Conservation (phyloP, 2,888 invertebrate genomes). For the Pseudanteris insignis region DNA sequence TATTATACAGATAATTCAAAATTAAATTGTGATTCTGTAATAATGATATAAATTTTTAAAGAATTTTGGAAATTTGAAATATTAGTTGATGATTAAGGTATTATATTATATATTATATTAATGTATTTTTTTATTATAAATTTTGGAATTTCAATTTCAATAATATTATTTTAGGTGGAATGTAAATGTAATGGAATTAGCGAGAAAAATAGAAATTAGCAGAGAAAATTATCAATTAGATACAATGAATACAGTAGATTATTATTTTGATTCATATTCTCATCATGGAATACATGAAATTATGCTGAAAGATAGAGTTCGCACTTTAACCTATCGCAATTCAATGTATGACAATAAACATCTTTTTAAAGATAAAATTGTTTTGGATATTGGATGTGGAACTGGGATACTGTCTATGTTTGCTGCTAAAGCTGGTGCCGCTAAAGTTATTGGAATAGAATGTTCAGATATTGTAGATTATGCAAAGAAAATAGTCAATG, state of each 20-base stretch:
- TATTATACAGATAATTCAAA: too few relatives aligned
- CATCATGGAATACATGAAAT: conserved; percentile 99
- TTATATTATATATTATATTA: too few relatives aligned
- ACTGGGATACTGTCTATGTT: conserved; percentile 99
- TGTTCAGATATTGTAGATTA: conserved; percentile 99
- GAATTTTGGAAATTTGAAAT: too few relatives aligned
- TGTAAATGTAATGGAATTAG: too few relatives aligned
- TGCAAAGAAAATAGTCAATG: conserved; percentile 92
- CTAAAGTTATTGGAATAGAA: conserved; percentile 95
- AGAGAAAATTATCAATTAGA: too few relatives aligned
- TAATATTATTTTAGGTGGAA: too few relatives aligned
- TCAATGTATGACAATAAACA: conserved; percentile 99
- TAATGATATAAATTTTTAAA: too few relatives aligned
- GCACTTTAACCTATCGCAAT: conserved; percentile 96
- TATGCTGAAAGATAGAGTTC: conserved; percentile 99
- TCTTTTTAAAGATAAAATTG: conserved; percentile 90
- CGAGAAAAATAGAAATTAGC: too few relatives aligned
- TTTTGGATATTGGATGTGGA: conserved; percentile 98
- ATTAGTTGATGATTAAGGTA: too few relatives aligned
- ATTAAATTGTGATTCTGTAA: too few relatives aligned
- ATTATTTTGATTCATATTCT: conserved; percentile 99
- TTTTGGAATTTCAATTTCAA: too few relatives aligned
- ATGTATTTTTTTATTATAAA: too few relatives aligned
- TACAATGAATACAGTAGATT: conserved; percentile 70
- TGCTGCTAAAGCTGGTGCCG: conserved; percentile 97